Conservation (phyloP, 2,113 vertebrate genomes). For the Chlamydotis undulata region DNA sequence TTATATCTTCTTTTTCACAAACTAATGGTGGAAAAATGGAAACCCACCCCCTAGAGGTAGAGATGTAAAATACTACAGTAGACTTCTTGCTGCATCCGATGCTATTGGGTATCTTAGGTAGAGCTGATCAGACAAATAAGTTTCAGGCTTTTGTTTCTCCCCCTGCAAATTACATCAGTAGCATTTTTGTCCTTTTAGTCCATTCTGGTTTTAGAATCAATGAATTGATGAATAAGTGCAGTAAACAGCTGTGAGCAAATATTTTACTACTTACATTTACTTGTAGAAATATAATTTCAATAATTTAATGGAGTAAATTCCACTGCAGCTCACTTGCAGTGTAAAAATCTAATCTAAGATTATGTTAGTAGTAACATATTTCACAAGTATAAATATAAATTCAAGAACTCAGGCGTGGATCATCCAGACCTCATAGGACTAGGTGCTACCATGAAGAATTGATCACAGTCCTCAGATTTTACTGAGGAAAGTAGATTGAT, state of each 20-base stretch:
- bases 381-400: background rate
- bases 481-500: background rate
- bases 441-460: background rate
- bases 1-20: background rate
- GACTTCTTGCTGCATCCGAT: background rate
- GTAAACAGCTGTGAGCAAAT: background rate
- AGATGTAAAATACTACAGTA: background rate
- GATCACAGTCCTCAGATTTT: background rate
- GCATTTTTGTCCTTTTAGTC: background rate
- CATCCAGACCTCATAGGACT: background rate
- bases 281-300: background rate
- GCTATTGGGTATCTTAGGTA: background rate
- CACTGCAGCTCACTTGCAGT: background rate
- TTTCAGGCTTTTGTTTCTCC: background rate
- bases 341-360: background rate
- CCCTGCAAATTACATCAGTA: background rate
- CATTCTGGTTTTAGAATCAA: background rate
- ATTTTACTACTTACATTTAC: background rate
- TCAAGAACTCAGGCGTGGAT: background rate
- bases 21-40: background rate
- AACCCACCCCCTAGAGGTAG: background rate
- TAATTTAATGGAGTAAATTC: background rate
- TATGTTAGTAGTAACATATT: background rate
- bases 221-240: background rate
- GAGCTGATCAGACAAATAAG: background rate